Evolutionary conservation across 1,140 invertebrate genomes (phyloP), one percentile per base, ranked within the genome.

Genomic region (Heliconius hewitsoni): DNA sequence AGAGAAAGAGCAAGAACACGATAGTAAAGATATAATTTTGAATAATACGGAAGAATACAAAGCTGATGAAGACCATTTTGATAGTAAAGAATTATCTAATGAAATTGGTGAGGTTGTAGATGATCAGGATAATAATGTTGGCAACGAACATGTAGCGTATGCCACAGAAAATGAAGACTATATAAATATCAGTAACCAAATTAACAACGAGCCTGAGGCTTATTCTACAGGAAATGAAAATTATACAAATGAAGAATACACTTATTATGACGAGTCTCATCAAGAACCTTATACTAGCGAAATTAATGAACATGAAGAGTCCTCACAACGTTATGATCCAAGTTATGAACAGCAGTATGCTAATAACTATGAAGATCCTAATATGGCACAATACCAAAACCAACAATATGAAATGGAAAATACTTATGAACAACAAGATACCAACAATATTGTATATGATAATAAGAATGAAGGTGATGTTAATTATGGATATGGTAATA

Each of bases 281-380:
- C 75, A 83, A 74, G 80, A 87, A 78, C 78, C 82, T 42, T 90
- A 91, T 79, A 78, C 84, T 34, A 74, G 71, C 11, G 86, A 90
- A 79, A 82, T 87, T 42, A 89, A 89, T 66, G 89, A 91, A 81
- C 85, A 90, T 70, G 88, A 88, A 83, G 89, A 90, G 81, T 77
- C 88, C 8, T 85, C 80, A 18, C 82, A 89, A 78, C 85, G 79
- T 19, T 93, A 93, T 77, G 91, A 93, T 83, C 91, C 85, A 76
- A 85, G 78, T 78, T 93, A 93, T 34, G 81, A 89, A 76, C 82
- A 90, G 77, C 90, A 93, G 76, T 93, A 92, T 82, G 80, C 60
- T 9, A 79, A 73, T 37, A 76, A 83, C 72, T 84, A 87, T 30
- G 81, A 85, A 81, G 83, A 79, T 78, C 78, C 84, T 78, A 66